Percentiles rank a stretch among this genome's conserved stretches.
Evolutionary conservation across 2,113 vertebrate genomes (phyloP).

Genomic region (Coturnix japonica): DNA sequence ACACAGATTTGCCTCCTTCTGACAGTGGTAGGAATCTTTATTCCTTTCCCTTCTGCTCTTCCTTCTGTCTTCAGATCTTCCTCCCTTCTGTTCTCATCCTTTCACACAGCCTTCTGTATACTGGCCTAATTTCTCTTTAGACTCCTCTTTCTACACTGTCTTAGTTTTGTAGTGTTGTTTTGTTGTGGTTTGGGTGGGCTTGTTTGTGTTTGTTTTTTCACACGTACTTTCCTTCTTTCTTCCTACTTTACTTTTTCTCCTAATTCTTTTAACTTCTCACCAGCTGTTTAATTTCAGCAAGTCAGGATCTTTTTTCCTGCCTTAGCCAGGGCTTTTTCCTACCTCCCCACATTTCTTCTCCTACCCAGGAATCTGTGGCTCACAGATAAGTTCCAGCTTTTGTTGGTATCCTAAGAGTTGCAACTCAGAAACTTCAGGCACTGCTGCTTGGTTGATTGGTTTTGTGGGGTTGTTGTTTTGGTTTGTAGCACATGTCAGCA

Average conservation of each 20-base stretch:
- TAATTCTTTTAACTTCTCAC: not conserved
- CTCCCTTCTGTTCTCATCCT: not conserved
- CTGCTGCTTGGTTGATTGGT: not conserved
- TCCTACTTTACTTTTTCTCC: not conserved
- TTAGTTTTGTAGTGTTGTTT: not conserved
- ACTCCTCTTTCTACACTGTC: not conserved
- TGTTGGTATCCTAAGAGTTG: not conserved
- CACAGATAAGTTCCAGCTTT: not conserved
- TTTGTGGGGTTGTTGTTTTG: not conserved
- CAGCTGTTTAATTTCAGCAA: not conserved
- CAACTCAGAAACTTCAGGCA: not conserved
- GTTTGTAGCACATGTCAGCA: not conserved
- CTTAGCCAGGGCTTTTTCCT: not conserved
- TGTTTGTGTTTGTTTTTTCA: not conserved
- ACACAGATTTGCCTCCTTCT: not conserved
- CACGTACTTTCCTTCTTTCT: not conserved
- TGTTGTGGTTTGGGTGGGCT: not conserved
- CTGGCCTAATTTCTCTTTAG: not conserved
- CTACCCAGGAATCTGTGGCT: not conserved
- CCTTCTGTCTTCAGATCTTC: not conserved
- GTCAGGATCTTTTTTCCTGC: not conserved
- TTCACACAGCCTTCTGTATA: not conserved
- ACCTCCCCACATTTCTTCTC: not conserved
- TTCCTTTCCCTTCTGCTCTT: conserved; percentile 22
- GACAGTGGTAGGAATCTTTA: not conserved